Conservation (phyloP, 2,113 vertebrate genomes). For the Leucopternis melanops region DNA sequence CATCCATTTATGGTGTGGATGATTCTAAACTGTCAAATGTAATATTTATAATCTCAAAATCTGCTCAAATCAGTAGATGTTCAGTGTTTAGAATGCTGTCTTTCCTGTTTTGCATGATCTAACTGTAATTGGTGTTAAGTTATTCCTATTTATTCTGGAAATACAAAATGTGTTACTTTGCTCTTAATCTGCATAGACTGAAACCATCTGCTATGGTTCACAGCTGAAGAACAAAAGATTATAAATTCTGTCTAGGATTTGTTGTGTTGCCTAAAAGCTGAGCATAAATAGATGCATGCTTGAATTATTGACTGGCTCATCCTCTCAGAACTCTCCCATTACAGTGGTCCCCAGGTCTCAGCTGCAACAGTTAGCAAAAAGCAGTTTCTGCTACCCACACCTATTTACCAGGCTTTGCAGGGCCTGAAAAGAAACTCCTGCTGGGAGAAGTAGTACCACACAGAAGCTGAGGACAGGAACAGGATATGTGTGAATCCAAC, state of each 20-base stretch:
- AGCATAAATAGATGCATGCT: not conserved
- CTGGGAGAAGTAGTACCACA: rapidly evolving
- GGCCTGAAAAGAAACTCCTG: not conserved
- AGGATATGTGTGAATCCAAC: not conserved
- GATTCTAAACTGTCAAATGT: not conserved
- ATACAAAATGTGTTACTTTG: conserved; percentile 40
- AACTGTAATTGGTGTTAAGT: conserved; percentile 18
- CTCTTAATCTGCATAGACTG: conserved; percentile 35
- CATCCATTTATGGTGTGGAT: not conserved
- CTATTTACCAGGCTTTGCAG: not conserved
- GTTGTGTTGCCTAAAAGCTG: not conserved
- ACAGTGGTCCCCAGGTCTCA: not conserved
- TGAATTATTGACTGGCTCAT: not conserved
- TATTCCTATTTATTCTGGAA: conserved; percentile 52
- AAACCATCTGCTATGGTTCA: conserved; percentile 43
- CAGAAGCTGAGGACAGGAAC: not conserved
- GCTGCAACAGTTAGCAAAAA: not conserved
- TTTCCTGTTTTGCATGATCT: not conserved
- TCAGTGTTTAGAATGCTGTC: not conserved
- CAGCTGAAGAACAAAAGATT: not conserved
- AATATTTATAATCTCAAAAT: conserved; percentile 23
- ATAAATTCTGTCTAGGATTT: not conserved
- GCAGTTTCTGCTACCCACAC: not conserved
- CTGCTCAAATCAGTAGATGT: not conserved
- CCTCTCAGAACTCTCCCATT: not conserved